phyloP scores from a whole-genome alignment of 2,888 invertebrate genomes.

The Lithophane socia region DNA sequence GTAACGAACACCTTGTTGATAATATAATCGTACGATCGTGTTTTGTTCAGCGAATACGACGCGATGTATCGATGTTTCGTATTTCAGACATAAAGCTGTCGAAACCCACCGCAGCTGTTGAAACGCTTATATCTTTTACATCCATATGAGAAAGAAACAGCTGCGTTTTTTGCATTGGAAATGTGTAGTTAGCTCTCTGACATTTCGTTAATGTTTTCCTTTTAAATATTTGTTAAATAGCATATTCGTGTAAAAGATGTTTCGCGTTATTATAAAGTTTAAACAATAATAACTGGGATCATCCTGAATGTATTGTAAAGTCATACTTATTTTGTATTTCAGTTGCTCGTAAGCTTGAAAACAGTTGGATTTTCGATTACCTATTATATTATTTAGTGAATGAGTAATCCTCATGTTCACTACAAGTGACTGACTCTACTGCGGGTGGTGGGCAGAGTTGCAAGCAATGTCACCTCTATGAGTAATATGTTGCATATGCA shows the following conservation, averaged over 20 bases:
- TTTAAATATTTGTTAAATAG: constrained; percentile 47
- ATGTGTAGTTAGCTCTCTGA: constrained; percentile 45
- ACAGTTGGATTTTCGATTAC: constrained; percentile 6
- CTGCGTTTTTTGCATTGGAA: constrained; percentile 57
- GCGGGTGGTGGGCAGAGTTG: constrained; percentile 36
- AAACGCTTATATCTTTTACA: constrained; percentile 51
- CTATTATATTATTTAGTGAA: not conserved
- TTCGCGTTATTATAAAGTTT: constrained; percentile 30
- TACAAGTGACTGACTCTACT: constrained; percentile 23
- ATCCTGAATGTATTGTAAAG: constrained; percentile 21
- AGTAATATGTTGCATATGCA: constrained; percentile 55
- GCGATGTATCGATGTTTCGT: constrained; percentile 61
- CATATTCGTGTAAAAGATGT: constrained; percentile 24
- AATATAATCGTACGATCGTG: constrained; percentile 34
- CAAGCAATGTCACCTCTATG: constrained; percentile 54
- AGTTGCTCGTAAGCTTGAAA: constrained; percentile 11
- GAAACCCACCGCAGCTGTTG: constrained; percentile 48
- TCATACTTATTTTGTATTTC: not conserved
- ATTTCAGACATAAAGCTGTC: constrained; percentile 65
- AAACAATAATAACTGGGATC: constrained; percentile 22
- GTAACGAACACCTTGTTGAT: constrained; percentile 52
- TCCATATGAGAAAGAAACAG: constrained; percentile 49
- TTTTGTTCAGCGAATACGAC: constrained; percentile 54
- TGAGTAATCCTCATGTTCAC: constrained; percentile 45
- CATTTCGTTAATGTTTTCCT: constrained; percentile 52